These are phyloP conservation scores for Busseola fusca DNA, from an alignment of 2,888 invertebrate species.

Conservation along the genomic window DNA sequence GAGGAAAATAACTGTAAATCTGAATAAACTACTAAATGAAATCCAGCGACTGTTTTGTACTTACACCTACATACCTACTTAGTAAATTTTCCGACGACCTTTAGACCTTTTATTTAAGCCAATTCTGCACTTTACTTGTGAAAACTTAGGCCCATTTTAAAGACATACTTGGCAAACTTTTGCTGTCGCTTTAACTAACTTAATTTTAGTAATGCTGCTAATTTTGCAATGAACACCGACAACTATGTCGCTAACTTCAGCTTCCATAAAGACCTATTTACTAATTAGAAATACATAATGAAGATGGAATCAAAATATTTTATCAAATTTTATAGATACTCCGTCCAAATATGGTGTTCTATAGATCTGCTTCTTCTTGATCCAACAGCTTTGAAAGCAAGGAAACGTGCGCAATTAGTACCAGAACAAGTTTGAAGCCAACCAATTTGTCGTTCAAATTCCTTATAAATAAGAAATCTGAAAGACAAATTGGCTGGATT, in stretches of 20 bases:
- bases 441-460: neutral
- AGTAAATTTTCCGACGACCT: constrained; percentile 3
- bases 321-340: neutral
- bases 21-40: constrained; percentile 5
- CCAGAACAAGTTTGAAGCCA: neutral
- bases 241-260: constrained; percentile 5
- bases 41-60: neutral
- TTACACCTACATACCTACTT: neutral
- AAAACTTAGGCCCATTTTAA: neutral
- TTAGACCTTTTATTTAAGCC: neutral
- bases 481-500: neutral
- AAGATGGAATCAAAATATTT: neutral
- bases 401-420: neutral
- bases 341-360: neutral
- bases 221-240: neutral
- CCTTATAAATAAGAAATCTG: neutral
- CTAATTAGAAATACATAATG: neutral
- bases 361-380: neutral
- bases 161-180: constrained; percentile 7
- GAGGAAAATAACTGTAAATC: constrained; percentile 19
- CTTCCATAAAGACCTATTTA: neutral
- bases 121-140: constrained; percentile 1
- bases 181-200: neutral
- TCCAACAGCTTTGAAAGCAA: neutral
- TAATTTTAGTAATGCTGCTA: neutral